These are phyloP conservation scores for Ricordea florida DNA, from an alignment of 92 coral and sea anemone genomes.

Conservation along the genomic window DNA sequence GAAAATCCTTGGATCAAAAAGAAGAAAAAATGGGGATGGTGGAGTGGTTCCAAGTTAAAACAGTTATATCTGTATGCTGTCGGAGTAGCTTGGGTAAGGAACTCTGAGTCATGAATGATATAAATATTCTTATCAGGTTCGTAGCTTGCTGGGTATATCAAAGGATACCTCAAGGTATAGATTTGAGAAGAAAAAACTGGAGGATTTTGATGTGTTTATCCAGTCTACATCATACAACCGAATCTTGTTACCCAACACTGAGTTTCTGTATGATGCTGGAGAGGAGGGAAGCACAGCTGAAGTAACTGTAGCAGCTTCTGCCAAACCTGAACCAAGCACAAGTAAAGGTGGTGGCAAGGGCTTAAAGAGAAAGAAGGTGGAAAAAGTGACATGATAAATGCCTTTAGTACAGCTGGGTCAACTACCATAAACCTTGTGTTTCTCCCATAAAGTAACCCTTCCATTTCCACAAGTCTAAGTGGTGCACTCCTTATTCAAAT, in stretches of 20 bases:
- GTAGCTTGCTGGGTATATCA: slow-evolving; percentile 75
- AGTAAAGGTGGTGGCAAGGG: slow-evolving; percentile 42
- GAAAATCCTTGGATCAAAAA: no score
- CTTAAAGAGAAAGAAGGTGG: slow-evolving; percentile 31
- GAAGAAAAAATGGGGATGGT: no score
- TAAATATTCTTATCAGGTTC: slow-evolving; percentile 56
- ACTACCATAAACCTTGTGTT: no score
- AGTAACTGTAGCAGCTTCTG: slow-evolving; percentile 23
- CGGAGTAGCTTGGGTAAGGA: no score
- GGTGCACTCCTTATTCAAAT: no score
- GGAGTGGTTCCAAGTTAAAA: no score
- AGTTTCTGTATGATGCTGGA: slow-evolving; percentile 89
- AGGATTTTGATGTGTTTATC: slow-evolving; percentile 94
- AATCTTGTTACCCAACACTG: slow-evolving; percentile 78
- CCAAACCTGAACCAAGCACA: slow-evolving; percentile 12
- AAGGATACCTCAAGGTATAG: slow-evolving; percentile 80
- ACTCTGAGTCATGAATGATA: no score
- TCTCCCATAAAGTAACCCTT: no score
- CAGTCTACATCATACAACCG: slow-evolving; percentile 98
- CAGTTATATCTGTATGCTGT: no score
- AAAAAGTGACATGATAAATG: not conserved
- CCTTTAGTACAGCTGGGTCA: no score
- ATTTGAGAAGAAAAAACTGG: slow-evolving; percentile 81
- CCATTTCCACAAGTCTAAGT: no score
- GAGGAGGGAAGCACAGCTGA: slow-evolving; percentile 25